These are phyloP conservation scores for Selenia dentaria DNA, from an alignment of 2,888 invertebrate genomes.

Conservation along the genomic window DNA sequence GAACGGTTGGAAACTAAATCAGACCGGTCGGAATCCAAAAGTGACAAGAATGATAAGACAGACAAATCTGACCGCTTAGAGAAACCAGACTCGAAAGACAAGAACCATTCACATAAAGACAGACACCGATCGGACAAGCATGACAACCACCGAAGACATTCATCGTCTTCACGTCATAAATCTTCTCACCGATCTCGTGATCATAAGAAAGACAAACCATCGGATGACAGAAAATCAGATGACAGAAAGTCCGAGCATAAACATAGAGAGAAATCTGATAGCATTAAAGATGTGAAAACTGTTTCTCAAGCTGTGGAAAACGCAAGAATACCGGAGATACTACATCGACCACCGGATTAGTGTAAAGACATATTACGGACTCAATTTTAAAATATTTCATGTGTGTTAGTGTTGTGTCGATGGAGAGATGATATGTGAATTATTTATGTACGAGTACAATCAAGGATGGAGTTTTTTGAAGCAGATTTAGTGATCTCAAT, in stretches of 20 bases:
- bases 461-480: conserved; percentile 14
- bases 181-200: conserved; percentile 56
- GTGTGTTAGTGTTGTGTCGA: conserved; percentile 9
- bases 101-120: conserved; percentile 54
- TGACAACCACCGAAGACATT: conserved; percentile 65
- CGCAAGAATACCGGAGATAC: conserved; percentile 43
- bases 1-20: conserved; percentile 31
- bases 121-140: conserved; percentile 47
- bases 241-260: conserved; percentile 57
- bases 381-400: conserved; percentile 16
- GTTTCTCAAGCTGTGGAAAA: conserved; percentile 39
- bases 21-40: conserved; percentile 25
- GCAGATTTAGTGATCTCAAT: conserved; percentile 16
- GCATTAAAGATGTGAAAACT: conserved; percentile 34
- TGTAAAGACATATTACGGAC: conserved; percentile 21
- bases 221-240: conserved; percentile 50
- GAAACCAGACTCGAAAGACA: conserved; percentile 40
- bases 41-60: conserved; percentile 16
- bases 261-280: conserved; percentile 41
- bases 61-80: conserved; percentile 39
- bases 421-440: conserved; percentile 16
- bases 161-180: conserved; percentile 66
- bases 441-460: conserved; percentile 17
- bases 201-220: conserved; percentile 55
- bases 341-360: conserved; percentile 71